These are phyloP conservation scores for Numenius phaeopus DNA, from an alignment of 2,797 vertebrate genomes.

Conservation along the genomic window DNA sequence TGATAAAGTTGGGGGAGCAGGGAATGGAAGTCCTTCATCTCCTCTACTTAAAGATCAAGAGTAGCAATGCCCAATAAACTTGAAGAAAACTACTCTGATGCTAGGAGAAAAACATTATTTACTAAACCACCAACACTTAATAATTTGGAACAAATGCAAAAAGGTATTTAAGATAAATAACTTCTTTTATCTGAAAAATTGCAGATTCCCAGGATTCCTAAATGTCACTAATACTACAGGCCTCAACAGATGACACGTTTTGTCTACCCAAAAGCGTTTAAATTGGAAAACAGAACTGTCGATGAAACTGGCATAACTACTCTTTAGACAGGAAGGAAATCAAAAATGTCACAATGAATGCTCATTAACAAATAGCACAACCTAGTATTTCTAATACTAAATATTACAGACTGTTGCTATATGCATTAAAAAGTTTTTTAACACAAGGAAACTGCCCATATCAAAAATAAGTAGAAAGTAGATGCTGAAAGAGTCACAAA, in stretches of 20 bases:
- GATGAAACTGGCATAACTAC: background rate
- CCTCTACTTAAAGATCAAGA: background rate
- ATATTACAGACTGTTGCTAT: background rate
- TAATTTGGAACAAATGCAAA: background rate
- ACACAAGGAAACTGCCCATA: background rate
- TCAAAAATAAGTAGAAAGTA: background rate
- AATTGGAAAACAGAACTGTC: background rate
- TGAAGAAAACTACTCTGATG: background rate
- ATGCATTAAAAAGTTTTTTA: background rate
- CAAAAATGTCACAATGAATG: background rate
- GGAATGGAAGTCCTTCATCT: background rate
- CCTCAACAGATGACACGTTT: background rate
- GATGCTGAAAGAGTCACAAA: background rate
- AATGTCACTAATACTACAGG: background rate
- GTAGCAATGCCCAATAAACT: background rate
- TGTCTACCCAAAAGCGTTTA: background rate
- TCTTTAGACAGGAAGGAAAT: background rate
- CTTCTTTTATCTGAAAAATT: background rate
- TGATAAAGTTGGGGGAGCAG: background rate
- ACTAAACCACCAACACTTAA: background rate
- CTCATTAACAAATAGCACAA: background rate
- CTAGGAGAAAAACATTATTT: background rate
- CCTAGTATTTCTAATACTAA: background rate
- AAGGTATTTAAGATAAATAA: background rate
- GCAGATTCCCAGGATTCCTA: background rate